Evolutionary conservation across 2,113 vertebrate species (phyloP).

Genomic region (Dinomys branickii): DNA sequence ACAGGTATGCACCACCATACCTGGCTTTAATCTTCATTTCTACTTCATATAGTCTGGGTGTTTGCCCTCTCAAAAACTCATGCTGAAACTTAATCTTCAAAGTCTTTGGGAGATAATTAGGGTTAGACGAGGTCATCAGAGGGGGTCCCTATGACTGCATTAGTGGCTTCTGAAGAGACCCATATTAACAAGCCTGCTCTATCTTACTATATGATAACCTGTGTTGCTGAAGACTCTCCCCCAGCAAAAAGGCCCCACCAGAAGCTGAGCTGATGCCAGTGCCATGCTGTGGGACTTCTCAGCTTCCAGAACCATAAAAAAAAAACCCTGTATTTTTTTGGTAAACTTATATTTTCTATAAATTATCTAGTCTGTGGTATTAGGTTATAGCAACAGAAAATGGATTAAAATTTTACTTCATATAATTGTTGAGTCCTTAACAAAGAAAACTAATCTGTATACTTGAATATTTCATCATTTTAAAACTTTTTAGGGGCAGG

Average conservation of each 20-base stretch:
- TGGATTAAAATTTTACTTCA: neutral
- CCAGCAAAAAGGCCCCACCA: neutral
- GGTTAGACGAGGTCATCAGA: neutral
- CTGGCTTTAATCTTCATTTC: constrained; percentile 36
- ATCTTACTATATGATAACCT: neutral
- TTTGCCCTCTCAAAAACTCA: neutral
- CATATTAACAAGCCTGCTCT: neutral
- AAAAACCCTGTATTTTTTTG: neutral
- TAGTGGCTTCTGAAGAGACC: neutral
- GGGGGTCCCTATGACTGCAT: neutral
- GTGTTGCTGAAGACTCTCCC: neutral
- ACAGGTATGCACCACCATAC: neutral
- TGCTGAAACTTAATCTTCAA: neutral
- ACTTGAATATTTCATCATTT: neutral
- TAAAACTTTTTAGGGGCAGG: neutral
- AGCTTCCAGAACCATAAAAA: neutral
- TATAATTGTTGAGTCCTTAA: neutral
- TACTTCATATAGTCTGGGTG: neutral
- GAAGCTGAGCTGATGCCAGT: neutral
- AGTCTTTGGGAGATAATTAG: neutral
- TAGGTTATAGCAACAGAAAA: neutral
- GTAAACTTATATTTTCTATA: neutral
- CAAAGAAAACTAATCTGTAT: constrained; percentile 17
- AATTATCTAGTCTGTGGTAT: neutral
- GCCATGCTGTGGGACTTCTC: neutral